These are phyloP conservation scores for Andrena praecox DNA, from an alignment of 2,888 invertebrate genomes.

Conservation along the genomic window DNA sequence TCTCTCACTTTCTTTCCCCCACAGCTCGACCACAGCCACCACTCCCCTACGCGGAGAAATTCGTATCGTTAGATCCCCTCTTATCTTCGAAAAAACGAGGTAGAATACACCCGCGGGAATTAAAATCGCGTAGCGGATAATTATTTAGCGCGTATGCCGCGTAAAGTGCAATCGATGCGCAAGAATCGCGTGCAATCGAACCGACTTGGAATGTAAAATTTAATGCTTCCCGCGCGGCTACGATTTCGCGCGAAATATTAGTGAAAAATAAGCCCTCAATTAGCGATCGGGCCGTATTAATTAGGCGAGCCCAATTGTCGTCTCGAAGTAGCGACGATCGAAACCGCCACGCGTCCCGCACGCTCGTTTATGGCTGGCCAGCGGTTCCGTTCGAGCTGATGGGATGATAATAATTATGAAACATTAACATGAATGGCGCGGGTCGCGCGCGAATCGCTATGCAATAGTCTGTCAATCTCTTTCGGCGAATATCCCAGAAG, in stretches of 20 bases:
- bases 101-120: background rate
- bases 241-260: slow-evolving; percentile 3
- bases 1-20: slow-evolving; percentile 25
- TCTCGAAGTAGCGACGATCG: slow-evolving; percentile 52
- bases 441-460: slow-evolving; percentile 55
- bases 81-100: background rate
- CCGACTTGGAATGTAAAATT: slow-evolving; percentile 1
- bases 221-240: background rate
- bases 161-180: background rate
- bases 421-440: slow-evolving; percentile 64
- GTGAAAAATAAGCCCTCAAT: slow-evolving; percentile 16
- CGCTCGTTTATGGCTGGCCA: slow-evolving; percentile 41
- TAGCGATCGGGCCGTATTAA: slow-evolving; percentile 56
- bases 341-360: slow-evolving; percentile 45
- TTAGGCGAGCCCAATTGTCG: slow-evolving; percentile 46
- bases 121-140: background rate
- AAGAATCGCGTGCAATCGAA: background rate
- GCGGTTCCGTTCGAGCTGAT: slow-evolving; percentile 58
- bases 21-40: background rate
- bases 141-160: background rate
- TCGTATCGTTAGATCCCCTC: background rate
- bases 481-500: slow-evolving; percentile 34
- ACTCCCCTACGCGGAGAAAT: slow-evolving; percentile 27
- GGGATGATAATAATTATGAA: slow-evolving; percentile 68
- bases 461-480: slow-evolving; percentile 31